phyloP scores from a whole-genome alignment of 2,797 vertebrate genomes.

The Uromys caudimaculatus region DNA sequence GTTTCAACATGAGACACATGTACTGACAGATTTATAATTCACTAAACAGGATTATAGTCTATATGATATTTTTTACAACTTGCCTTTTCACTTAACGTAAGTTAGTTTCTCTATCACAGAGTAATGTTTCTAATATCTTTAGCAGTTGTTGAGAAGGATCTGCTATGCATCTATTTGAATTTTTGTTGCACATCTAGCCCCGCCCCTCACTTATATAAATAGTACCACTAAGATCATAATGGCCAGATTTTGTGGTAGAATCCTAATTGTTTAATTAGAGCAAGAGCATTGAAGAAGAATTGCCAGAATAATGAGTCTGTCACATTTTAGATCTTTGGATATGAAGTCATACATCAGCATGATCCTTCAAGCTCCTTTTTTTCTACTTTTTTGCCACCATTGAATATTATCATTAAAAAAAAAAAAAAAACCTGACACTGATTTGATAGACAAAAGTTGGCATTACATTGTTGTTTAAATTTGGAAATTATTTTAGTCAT shows the following conservation, averaged over 20 bases:
- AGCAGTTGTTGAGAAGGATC: not conserved
- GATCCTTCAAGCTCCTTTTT: not conserved
- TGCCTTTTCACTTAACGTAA: not conserved
- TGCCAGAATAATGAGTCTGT: conserved; percentile 33
- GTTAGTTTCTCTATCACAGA: not conserved
- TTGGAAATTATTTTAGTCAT: conserved; percentile 20
- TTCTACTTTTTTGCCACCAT: not conserved
- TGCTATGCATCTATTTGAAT: not conserved
- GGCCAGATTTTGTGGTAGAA: not conserved
- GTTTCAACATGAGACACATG: not conserved
- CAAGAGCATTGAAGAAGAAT: conserved; percentile 14
- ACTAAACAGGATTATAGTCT: not conserved
- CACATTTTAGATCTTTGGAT: conserved; percentile 24
- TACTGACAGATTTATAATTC: not conserved
- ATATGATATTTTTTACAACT: not conserved
- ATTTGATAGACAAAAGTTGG: not conserved
- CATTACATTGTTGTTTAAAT: conserved; percentile 4
- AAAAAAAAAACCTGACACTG: not conserved
- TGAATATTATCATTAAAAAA: not conserved
- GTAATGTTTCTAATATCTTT: not conserved
- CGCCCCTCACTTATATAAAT: not conserved
- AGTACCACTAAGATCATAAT: not conserved
- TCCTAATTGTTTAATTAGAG: conserved; percentile 11
- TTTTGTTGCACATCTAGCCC: not conserved
- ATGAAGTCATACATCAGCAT: not conserved